Conservation (phyloP, 2,113 vertebrate genomes). For the Gymnorhina tibicen region DNA sequence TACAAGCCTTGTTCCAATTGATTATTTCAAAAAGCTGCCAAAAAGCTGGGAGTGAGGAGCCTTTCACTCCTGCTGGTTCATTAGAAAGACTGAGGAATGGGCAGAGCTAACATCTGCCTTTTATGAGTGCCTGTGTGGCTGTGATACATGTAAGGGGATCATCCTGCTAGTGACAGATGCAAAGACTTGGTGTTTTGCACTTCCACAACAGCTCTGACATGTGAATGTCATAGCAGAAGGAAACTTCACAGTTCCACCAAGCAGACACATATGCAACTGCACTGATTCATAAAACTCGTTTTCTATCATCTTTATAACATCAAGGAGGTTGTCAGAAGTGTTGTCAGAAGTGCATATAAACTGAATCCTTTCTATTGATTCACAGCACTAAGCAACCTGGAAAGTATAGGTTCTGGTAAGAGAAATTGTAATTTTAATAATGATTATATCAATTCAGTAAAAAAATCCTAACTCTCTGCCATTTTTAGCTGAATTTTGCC, state of each 20-base stretch:
- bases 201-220: background rate
- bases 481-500: background rate
- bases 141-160: background rate
- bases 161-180: background rate
- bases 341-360: background rate
- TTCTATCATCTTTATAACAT: background rate
- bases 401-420: background rate
- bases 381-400: background rate
- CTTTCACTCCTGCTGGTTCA: slow-evolving; percentile 12
- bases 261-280: background rate
- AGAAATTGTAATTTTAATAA: background rate
- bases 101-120: slow-evolving; percentile 20
- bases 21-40: background rate
- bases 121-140: background rate
- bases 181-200: background rate
- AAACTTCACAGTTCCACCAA: background rate
- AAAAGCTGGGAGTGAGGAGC: background rate
- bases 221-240: background rate
- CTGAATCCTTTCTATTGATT: background rate
- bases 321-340: background rate
- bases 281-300: background rate
- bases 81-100: background rate
- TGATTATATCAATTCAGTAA: background rate
- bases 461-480: background rate
- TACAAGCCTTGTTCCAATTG: slow-evolving; percentile 9